Evolutionary conservation across 2,113 vertebrate species (phyloP), one percentile per base, ranked within the genome.

Genomic region (Tauraco erythrolophus): DNA sequence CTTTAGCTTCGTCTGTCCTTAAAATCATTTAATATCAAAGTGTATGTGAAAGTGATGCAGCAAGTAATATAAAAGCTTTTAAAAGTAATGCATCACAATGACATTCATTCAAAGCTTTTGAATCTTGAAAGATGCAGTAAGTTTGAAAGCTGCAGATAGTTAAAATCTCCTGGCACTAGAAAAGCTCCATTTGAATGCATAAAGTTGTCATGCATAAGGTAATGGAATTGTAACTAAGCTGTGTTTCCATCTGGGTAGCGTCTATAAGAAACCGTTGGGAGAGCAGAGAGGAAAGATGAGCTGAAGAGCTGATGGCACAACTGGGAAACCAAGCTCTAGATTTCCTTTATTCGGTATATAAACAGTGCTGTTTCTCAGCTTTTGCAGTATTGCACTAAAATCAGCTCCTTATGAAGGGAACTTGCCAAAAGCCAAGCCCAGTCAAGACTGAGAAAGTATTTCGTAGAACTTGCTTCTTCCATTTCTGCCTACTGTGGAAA

Each of bases 401-500:
- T 84, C 56, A 46, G 51, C 46, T 77, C 23, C 23, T 89, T 37
- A 28, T 21, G 71, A 87, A 37, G 54, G 91, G 86, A 74, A 78
- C 43, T 77, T 86, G 37, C 25, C 39, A 77, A 72, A 92, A 74
- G 46, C 57, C 75, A 79, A 89, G 66, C 70, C 85, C 58, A 50
- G 54, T 79, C 53, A 92, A 90, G 46, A 51, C 70, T 74, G 54
- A 88, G 68, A 69, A 92, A 41, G 27, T 57, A 35, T 50, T 90
- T 60, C 78, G 33, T 68, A 88, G 57, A 50, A 66, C 37, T 76
- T 74, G 14, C 60, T 84, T 46, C 75, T 94, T 92, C 84, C 39
- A 50, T 94, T 69, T 76, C 80, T 96, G 65, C 62, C 50, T 90
- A 10, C 78, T 70, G 66, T 92, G 90, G 82, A 95, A 94, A 90